Conservation (phyloP, 1,140 invertebrate genomes). For the Rhagoletis zephyria region DNA sequence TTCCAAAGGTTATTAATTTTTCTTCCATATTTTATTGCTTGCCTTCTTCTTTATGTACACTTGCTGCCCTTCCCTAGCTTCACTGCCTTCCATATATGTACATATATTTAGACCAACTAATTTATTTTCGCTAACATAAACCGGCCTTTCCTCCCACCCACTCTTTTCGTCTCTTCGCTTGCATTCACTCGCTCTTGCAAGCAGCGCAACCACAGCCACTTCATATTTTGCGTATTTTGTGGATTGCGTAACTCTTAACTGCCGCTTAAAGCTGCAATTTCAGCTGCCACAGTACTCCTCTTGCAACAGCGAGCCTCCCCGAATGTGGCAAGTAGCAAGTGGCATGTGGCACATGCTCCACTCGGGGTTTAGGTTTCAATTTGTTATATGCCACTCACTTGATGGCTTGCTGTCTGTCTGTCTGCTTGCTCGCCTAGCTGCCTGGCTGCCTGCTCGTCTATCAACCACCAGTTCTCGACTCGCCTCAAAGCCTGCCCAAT, state of each 20-base stretch:
- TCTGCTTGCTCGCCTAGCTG: neutral
- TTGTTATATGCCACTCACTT: constrained; percentile 46
- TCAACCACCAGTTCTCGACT: neutral
- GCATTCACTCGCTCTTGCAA: neutral
- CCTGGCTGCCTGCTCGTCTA: neutral
- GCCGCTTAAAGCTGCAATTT: constrained; percentile 13
- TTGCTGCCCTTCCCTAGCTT: neutral
- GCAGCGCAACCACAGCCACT: neutral
- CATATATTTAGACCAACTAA: neutral
- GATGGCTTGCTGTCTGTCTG: constrained; percentile 27
- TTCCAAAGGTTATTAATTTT: too few species aligned
- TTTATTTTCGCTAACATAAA: neutral
- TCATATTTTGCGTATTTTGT: constrained; percentile 17
- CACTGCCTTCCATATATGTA: neutral
- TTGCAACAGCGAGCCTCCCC: neutral
- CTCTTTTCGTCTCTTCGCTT: neutral
- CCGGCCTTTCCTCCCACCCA: neutral
- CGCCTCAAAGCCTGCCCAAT: constrained; percentile 33
- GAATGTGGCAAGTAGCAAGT: neutral
- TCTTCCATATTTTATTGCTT: too few species aligned
- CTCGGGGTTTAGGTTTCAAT: constrained; percentile 35
- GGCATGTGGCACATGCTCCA: constrained; percentile 18
- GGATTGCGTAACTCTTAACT: neutral
- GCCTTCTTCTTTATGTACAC: neutral
- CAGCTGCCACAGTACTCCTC: neutral